Evolutionary conservation across 2,888 invertebrate genomes (phyloP), one percentile per base, ranked within the genome.

Genomic region (Troides helena): DNA sequence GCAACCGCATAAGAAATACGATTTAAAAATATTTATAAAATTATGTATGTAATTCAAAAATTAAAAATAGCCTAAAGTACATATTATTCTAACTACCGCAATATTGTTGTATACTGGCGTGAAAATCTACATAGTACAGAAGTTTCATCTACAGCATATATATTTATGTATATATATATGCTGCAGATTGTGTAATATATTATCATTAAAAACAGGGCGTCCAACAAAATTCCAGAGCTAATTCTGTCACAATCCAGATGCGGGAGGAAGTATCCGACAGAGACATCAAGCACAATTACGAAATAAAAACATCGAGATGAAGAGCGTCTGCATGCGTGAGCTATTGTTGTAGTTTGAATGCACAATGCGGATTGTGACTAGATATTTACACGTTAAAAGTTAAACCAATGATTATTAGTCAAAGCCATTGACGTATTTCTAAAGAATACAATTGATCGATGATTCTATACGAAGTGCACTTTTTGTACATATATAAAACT

Each of bases 321-420:
- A 46, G 46, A 46, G 58, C 69, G 58, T 36, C 57, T 62, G 62
- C 58, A 67, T 72, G 65, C 61, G 57, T 67, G n/a, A 56, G 69
- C 59, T 56, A 70, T 72, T 74, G 71, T 73, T 70, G 68, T 63
- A 66, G 66, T 62, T 56, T 69, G 66, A 66, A 64, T 62, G 65
- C 58, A 63, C 62, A 50, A 62, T 62, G 62, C 23, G 25, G 62
- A 62, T 62, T 62, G 62, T 62, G 23, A 23, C 17, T 50, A n/a
- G 46, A 25, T 17, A 14, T 50, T 50, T 46, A 62, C 6, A 58
- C 23, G 7, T 56, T 23, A 58, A 14, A 57, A 8, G 5, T 57
- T 57, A 58, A 7, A 58, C 23, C 3, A 21, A 23, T 23, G 10
- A 58, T 58, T 58, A 23, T 10, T 58, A 58, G 23, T 58, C 1